phyloP scores from a whole-genome alignment of 2,888 invertebrate genomes.

The Prenolepis imparis region DNA sequence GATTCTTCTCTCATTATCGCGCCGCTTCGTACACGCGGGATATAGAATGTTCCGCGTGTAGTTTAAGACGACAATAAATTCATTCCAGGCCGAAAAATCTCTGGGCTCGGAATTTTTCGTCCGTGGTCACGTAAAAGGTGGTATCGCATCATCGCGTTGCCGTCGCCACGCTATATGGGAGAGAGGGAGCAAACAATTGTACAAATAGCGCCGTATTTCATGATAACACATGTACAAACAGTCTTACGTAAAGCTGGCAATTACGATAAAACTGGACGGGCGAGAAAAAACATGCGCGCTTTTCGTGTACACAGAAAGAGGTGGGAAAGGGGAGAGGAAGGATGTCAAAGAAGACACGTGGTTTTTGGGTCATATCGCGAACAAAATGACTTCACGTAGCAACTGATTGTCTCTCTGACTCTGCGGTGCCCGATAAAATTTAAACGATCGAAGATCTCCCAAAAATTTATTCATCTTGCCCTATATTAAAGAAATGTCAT shows the following conservation, averaged over 20 bases:
- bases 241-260: constrained; percentile 85
- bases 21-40: not conserved
- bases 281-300: constrained; percentile 75
- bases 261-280: constrained; percentile 84
- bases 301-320: constrained; percentile 66
- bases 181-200: constrained; percentile 85
- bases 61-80: constrained; percentile 63
- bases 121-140: constrained; percentile 81
- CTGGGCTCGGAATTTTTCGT: constrained; percentile 76
- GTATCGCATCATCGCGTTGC: constrained; percentile 47
- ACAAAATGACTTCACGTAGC: constrained; percentile 46
- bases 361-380: constrained; percentile 68
- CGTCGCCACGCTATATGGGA: constrained; percentile 65
- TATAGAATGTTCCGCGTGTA: constrained; percentile 17
- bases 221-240: constrained; percentile 86
- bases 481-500: not conserved
- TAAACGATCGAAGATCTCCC: not conserved
- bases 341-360: constrained; percentile 63
- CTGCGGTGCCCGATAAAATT: not conserved
- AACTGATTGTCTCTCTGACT: constrained; percentile 30
- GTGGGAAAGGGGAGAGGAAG: constrained; percentile 2
- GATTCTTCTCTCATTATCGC: constrained; percentile 15
- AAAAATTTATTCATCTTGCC: not conserved
- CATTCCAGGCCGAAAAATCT: constrained; percentile 66
- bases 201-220: constrained; percentile 85